These are phyloP conservation scores for Hetaerina titia DNA, from an alignment of 2,888 invertebrate genomes.

Conservation along the genomic window DNA sequence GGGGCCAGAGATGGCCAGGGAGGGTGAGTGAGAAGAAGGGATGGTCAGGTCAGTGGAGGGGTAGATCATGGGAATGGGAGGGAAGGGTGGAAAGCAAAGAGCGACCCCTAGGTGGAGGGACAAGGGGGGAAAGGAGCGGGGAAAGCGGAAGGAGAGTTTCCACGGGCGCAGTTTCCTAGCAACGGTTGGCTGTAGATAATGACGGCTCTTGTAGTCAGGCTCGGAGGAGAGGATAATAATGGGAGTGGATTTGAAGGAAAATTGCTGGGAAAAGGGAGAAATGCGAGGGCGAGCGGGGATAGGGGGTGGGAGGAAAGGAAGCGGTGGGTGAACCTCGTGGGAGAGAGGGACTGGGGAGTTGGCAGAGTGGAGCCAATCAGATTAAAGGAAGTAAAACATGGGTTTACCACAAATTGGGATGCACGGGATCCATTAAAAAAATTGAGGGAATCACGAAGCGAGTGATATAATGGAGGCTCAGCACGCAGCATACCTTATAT, in stretches of 20 bases:
- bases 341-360: not conserved
- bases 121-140: not conserved
- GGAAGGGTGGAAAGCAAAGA: not conserved
- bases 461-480: constrained; percentile 44
- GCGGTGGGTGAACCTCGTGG: constrained; percentile 40
- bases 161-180: constrained; percentile 61
- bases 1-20: not conserved
- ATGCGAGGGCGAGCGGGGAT: not conserved
- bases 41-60: not conserved
- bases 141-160: not conserved
- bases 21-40: not conserved
- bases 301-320: not conserved
- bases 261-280: constrained; percentile 58
- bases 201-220: constrained; percentile 59
- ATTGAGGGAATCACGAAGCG: constrained; percentile 50
- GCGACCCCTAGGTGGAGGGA: not conserved
- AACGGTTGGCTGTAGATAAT: constrained; percentile 66
- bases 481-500: not conserved
- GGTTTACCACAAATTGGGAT: constrained; percentile 56
- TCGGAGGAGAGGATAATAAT: constrained; percentile 59
- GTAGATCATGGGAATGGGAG: not conserved
- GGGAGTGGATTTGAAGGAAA: constrained; percentile 61
- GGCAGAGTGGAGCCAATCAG: constrained; percentile 49
- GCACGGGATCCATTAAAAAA: constrained; percentile 61
- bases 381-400: constrained; percentile 59